Conservation (phyloP, 2,888 invertebrate species). For the Lasioglossum morio region DNA sequence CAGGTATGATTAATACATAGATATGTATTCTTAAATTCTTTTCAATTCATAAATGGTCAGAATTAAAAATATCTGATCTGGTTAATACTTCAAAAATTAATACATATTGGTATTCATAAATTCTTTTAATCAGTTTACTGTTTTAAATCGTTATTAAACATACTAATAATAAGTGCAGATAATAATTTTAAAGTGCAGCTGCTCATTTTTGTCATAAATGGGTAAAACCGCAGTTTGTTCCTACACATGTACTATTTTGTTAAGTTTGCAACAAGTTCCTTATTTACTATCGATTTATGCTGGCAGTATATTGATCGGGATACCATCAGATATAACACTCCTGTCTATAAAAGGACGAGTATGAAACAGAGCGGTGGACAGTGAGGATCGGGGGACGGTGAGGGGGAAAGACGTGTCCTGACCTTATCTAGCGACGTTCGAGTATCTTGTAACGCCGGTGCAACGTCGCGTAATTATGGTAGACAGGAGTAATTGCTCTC, state of each 20-base stretch:
- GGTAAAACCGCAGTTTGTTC: neutral
- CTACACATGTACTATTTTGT: neutral
- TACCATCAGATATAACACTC: conserved; percentile 14
- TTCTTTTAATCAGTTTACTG: too few relatives aligned
- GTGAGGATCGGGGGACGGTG: neutral
- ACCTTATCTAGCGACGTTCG: conserved; percentile 66
- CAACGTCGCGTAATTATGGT: conserved; percentile 68
- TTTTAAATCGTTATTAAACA: too few relatives aligned
- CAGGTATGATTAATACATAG: too few relatives aligned
- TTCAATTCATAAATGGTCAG: too few relatives aligned
- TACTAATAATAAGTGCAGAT: too few relatives aligned
- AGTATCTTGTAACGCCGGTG: conserved; percentile 52
- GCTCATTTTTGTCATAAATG: neutral
- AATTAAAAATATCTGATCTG: too few relatives aligned
- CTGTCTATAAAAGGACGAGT: conserved; percentile 42
- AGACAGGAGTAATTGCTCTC: conserved; percentile 71
- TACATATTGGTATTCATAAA: too few relatives aligned
- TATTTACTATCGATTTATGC: conserved; percentile 52
- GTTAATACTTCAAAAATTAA: too few relatives aligned
- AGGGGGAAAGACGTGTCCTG: conserved; percentile 31
- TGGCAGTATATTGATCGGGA: conserved; percentile 6
- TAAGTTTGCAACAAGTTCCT: conserved; percentile 30
- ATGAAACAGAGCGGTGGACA: conserved; percentile 16
- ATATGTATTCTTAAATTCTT: too few relatives aligned
- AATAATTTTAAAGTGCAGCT: neutral